A percentile compares a stretch with the other conserved stretches of the same genome.
Evolutionary conservation across 2,888 invertebrate species (phyloP).

Genomic region (Oscheius sp.): DNA sequence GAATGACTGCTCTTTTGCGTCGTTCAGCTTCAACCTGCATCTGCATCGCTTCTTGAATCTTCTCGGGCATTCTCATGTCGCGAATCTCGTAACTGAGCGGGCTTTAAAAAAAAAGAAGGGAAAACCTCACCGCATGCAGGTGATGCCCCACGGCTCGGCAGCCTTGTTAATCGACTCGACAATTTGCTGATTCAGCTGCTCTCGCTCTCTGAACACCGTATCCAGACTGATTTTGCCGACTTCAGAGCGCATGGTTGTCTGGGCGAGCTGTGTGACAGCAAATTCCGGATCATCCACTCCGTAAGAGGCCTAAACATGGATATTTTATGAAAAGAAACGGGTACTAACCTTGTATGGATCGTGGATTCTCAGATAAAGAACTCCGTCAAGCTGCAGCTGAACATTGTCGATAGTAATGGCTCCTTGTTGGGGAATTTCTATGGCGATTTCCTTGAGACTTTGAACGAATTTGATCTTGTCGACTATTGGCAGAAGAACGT

Average conservation of each 20-base stretch:
- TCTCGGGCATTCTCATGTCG: slow-evolving; percentile 87
- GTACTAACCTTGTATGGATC: slow-evolving; percentile 84
- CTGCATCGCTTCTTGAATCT: slow-evolving; percentile 99
- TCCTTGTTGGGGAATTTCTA: slow-evolving; percentile 93
- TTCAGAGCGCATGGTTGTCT: slow-evolving; percentile 99
- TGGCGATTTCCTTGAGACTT: slow-evolving; percentile 97
- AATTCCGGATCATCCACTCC: slow-evolving; percentile 99
- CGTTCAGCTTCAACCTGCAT: slow-evolving; percentile 99
- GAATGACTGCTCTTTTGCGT: slow-evolving; percentile 91
- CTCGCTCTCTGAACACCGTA: slow-evolving; percentile 92
- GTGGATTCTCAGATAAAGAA: slow-evolving; percentile 90
- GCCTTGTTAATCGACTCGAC: slow-evolving; percentile 98
- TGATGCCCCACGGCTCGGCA: slow-evolving; percentile 96
- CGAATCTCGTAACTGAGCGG: slow-evolving; percentile 78
- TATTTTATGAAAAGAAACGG: not conserved
- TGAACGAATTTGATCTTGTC: slow-evolving; percentile 97
- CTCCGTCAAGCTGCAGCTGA: slow-evolving; percentile 93
- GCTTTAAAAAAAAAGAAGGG: not conserved
- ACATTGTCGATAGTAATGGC: slow-evolving; percentile 98
- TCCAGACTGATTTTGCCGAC: slow-evolving; percentile 96
- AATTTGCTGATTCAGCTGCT: slow-evolving; percentile 91
- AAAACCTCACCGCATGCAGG: slow-evolving; percentile 86
- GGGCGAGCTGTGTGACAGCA: slow-evolving; percentile 97
- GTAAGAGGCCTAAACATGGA: slow-evolving; percentile 82
- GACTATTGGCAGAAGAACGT: slow-evolving; percentile 88